A percentile compares a stretch with the other conserved stretches of the same genome.
Conservation (phyloP, 2,888 invertebrate species). For the Ganaspis brasiliensis region DNA sequence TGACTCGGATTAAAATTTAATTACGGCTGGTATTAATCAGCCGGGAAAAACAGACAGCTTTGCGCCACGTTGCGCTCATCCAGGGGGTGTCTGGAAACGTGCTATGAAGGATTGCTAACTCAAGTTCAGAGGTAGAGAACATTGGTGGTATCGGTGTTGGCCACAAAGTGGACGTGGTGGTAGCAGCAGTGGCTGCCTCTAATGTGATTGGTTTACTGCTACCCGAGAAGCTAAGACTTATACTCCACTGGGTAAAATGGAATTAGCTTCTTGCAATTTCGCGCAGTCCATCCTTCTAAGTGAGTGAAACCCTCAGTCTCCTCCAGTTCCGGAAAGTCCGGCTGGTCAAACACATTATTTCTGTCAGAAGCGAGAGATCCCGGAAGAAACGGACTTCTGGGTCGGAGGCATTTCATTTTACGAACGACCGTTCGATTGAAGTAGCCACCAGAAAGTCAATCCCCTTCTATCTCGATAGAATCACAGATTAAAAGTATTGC, state of each 20-base stretch:
- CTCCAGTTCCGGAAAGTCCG: conserved; percentile 45
- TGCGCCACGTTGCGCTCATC: conserved; percentile 18
- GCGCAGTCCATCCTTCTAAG: conserved; percentile 70
- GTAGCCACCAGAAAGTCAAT: conserved; percentile 44
- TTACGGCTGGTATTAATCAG: conserved; percentile 70
- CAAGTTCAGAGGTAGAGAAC: background rate
- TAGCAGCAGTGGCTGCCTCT: conserved; percentile 64
- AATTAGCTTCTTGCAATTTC: conserved; percentile 77
- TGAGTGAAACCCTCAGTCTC: conserved; percentile 59
- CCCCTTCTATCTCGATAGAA: conserved; percentile 19
- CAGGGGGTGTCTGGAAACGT: conserved; percentile 11
- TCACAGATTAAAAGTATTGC: conserved; percentile 33
- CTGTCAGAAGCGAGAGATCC: conserved; percentile 46
- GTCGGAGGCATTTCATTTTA: conserved; percentile 59
- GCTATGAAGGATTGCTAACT: conserved; percentile 14
- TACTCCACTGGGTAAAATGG: conserved; percentile 72
- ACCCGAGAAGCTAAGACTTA: conserved; percentile 63
- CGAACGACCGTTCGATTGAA: conserved; percentile 57
- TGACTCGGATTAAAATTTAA: conserved; percentile 76
- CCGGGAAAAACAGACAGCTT: conserved; percentile 58
- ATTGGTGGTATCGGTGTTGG: conserved; percentile 11
- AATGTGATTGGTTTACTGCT: conserved; percentile 77
- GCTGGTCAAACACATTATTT: conserved; percentile 56
- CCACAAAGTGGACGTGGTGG: conserved; percentile 7
- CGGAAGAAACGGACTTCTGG: conserved; percentile 34